Percentiles rank a stretch among this genome's conserved stretches.
Evolutionary conservation across 2,888 invertebrate species (phyloP).

Genomic region (Euclidia mi): DNA sequence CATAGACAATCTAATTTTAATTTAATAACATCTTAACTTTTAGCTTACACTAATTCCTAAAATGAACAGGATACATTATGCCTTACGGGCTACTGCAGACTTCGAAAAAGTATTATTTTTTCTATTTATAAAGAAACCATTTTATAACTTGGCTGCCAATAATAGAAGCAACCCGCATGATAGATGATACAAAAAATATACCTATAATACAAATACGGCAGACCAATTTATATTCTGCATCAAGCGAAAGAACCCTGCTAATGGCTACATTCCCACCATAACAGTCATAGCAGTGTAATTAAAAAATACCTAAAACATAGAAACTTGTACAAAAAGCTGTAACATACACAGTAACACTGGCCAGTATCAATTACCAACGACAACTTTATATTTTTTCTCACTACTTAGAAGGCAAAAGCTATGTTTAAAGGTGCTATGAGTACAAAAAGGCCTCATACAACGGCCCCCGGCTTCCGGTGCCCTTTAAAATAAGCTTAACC

Average conservation of each 20-base stretch:
- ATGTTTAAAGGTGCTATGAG: conserved; percentile 21
- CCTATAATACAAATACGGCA: not conserved
- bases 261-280: not conserved
- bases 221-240: conserved; percentile 1
- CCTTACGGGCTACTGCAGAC: no score
- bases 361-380: conserved; percentile 16
- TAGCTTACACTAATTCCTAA: no score
- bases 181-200: no score
- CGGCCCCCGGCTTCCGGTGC: conserved; percentile 58
- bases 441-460: conserved; percentile 46
- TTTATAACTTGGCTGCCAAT: no score
- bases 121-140: no score
- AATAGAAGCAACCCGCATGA: no score
- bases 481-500: conserved; percentile 60
- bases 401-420: conserved; percentile 19
- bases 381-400: conserved; percentile 22
- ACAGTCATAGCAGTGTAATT: conserved; percentile 14
- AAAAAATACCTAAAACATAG: conserved; percentile 19
- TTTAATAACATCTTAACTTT: no score
- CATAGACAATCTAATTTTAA: no score
- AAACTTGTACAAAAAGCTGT: conserved; percentile 15
- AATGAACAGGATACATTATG: no score
- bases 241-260: conserved; percentile 1
- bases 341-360: not conserved
- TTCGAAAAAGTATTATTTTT: no score